Evolutionary conservation across 2,888 invertebrate genomes (phyloP).

Genomic region (Atethmia centrago): DNA sequence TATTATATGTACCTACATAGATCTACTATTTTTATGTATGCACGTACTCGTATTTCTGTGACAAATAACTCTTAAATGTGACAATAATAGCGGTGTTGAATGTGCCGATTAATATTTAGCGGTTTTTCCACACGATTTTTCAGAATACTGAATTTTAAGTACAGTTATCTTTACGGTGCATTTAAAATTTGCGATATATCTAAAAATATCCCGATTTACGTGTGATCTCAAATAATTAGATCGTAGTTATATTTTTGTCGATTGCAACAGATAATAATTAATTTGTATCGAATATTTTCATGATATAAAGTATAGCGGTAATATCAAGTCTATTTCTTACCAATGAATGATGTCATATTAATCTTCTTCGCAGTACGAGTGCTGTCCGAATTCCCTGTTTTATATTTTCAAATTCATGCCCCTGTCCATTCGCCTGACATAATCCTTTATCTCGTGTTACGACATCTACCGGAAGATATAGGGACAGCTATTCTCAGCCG

Average conservation of each 20-base stretch:
- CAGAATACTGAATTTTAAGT: background rate
- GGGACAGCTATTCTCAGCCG: constrained; percentile 37
- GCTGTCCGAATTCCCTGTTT: constrained; percentile 27
- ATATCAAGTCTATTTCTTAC: constrained; percentile 13
- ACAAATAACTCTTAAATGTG: too few species aligned
- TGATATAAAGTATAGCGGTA: background rate
- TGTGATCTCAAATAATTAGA: background rate
- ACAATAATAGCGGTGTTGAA: background rate
- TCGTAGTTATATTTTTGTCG: background rate
- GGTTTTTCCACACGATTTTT: background rate
- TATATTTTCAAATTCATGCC: constrained; percentile 50
- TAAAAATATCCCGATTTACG: background rate
- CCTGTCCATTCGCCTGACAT: constrained; percentile 48
- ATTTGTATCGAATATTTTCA: background rate
- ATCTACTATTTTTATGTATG: too few species aligned
- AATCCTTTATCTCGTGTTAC: constrained; percentile 47
- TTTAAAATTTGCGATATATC: background rate
- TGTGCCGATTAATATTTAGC: background rate
- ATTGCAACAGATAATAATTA: background rate
- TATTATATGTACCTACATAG: too few species aligned
- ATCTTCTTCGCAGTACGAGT: constrained; percentile 19
- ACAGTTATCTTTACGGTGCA: background rate
- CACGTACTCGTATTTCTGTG: too few species aligned
- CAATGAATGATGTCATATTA: constrained; percentile 4
- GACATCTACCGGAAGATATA: constrained; percentile 30